A percentile compares a stretch with the other conserved stretches of the same genome.
Evolutionary conservation across 37 sponge, comb jelly and placozoan species (phyloP).

Genomic region (Aplysina aerophoba): DNA sequence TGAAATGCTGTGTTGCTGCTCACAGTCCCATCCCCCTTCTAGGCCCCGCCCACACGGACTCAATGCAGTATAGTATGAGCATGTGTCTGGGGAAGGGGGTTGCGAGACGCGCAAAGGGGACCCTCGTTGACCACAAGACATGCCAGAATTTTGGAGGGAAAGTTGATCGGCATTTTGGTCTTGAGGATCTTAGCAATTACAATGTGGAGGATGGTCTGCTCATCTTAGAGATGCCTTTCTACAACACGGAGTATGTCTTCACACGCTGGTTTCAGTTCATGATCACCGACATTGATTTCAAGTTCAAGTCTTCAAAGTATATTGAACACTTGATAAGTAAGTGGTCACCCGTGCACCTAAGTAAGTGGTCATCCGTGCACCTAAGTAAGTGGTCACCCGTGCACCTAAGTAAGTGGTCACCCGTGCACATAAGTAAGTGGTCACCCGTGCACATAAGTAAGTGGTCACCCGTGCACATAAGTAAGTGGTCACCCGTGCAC

Average conservation of each 20-base stretch:
- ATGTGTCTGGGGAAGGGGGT: conserved; percentile 49
- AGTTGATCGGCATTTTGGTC: background rate
- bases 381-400: too few relatives aligned
- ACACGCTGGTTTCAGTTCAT: conserved; percentile 70
- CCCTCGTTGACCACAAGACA: conserved; percentile 35
- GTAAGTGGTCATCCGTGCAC: too few relatives aligned
- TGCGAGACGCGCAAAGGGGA: background rate
- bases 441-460: too few relatives aligned
- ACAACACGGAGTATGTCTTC: conserved; percentile 38
- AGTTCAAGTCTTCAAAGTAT: conserved; percentile 44
- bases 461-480: too few relatives aligned
- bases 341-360: too few relatives aligned
- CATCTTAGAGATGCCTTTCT: conserved; percentile 55
- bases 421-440: too few relatives aligned
- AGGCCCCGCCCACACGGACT: conserved; percentile 50
- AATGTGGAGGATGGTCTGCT: conserved; percentile 40
- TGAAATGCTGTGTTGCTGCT: background rate
- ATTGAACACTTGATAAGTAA: conserved; percentile 32
- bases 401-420: too few relatives aligned
- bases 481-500: too few relatives aligned
- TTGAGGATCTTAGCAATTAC: conserved; percentile 11
- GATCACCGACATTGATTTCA: conserved; percentile 46
- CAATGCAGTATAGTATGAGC: conserved; percentile 24
- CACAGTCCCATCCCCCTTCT: background rate
- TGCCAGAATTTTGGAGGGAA: conserved; percentile 43